Base-by-base conservation (phyloP, 2,797 vertebrate species). In the Sebastes hopkinsi region DNA sequence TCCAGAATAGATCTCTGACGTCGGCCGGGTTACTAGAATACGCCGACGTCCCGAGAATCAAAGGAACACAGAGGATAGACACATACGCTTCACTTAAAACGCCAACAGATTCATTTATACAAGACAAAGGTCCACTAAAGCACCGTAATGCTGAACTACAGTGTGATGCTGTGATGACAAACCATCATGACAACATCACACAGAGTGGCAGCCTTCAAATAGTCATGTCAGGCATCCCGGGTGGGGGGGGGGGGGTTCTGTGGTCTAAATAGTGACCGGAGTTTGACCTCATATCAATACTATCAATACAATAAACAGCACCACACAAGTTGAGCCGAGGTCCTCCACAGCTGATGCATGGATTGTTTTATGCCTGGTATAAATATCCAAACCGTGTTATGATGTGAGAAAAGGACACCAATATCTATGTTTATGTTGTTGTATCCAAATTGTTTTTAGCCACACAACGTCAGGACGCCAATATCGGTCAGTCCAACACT, bases 1-100 rank as follows among this genome's bases (percentile, higher is more conserved):
- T 94, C 94, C 90, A 95, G 95, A 96, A 96, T 96, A 96, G 95
- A 94, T 78, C 85, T 83, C 72, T 95, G 95, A 96, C 94, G 95
- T 95, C 87, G 67, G 80, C 84, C 62, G 6, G 92, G 89, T 95
- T 95, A 94, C 92, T 95, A 94, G 93, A 96, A 95, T 92, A 95
- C 82, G 62, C 75, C 91, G 50, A 83, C 61, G 77, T 94, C 94
- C 93, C 88, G 34, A 87, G 92, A 95, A 95, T 94, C 91, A 82
- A 62, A 85, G 13, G 13, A 85, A 81, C 93, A 87, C 56, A 72
- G 82, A 86, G 62, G 71, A 80, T 62, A 65, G 81, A 88, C 83
- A 81, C 79, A 84, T 34, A 82, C 67, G 74, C 52, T 8, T 23
- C 6, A 34, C 23, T 72, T 34, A 74, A 71, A 72, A 78, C 52